Base-by-base conservation (phyloP, 2,888 invertebrate genomes). In the Cryptophagus acutangulus region DNA sequence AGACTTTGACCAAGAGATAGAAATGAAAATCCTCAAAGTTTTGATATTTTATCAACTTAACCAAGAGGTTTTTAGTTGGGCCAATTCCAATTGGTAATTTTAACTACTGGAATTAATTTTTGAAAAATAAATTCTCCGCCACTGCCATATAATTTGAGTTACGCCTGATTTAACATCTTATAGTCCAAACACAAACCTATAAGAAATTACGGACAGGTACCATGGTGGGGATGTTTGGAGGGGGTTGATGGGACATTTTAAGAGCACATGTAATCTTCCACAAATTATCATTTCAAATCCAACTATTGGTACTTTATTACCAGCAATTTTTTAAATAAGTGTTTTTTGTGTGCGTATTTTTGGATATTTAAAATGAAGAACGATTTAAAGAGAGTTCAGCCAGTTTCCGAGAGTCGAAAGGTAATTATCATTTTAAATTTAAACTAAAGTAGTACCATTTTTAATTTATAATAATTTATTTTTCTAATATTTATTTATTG, bases 401-500 rank as follows among this genome's bases (percentile, higher is more conserved):
- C 46, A 13, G 51, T 58, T 13, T 64, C 66, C 1, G 69, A 69
- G 52, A 66, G 59, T 40, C 54, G 69, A 45, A 69, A 67, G 57
- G 63, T 64, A 57, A 49, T 31, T 37, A 15, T 38, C 10, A 10
- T 33, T 41, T 18, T 8, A 17, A 25, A 28, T 33, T 45, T 20
- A n/a, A n/a, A n/a, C n/a, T n/a, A n/a, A n/a, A n/a, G n/a, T n/a
- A 3, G 9, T 26, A 20, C 9, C 12, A 26, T 6, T 26, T 26
- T 12, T 26, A n/a, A 8, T 33, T 3, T 24, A 9, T 28, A 34
- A 18, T 36, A 18, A 38, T 34, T 38, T 8, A 20, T 38, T 33
- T 48, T 44, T 43, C 36, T 52, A 52, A 4, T 41, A 66, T n/a
- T n/a, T n/a, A n/a, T n/a, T n/a, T n/a, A n/a, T n/a, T n/a, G n/a